Evolutionary conservation across 2,113 vertebrate species (phyloP).

Genomic region (Albula glossodonta): DNA sequence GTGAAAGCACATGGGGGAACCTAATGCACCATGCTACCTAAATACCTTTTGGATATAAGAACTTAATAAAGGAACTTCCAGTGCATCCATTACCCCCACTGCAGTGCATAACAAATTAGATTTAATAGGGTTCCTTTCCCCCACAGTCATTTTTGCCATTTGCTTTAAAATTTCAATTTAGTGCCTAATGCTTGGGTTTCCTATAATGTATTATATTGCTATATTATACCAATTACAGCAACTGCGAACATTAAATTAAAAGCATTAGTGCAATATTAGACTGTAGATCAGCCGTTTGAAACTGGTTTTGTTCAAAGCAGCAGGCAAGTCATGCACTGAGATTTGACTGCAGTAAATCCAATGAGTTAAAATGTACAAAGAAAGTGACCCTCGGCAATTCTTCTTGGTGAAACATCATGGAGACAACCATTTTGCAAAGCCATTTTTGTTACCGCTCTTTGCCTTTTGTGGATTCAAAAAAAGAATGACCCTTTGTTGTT

Average conservation of each 20-base stretch:
- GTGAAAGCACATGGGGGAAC: conserved; percentile 70
- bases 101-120: conserved; percentile 96
- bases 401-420: conserved; percentile 17
- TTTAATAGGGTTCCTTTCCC: conserved; percentile 91
- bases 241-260: conserved; percentile 86
- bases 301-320: conserved; percentile 68
- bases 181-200: conserved; percentile 85
- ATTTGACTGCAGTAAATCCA: not conserved
- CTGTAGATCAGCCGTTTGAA: conserved; percentile 74
- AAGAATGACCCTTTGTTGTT: not conserved
- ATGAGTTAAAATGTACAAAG: conserved; percentile 17
- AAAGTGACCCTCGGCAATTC: conserved; percentile 8
- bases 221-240: conserved; percentile 87
- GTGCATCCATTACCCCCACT: conserved; percentile 89
- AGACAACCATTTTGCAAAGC: conserved; percentile 8
- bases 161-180: conserved; percentile 96
- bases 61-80: conserved; percentile 82
- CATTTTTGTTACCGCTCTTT: not conserved
- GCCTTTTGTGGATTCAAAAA: not conserved
- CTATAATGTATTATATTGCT: conserved; percentile 83
- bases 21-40: conserved; percentile 79
- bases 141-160: conserved; percentile 86
- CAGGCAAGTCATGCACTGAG: conserved; percentile 1
- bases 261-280: conserved; percentile 82
- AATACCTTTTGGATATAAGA: conserved; percentile 90